A percentile compares a stretch with the other conserved stretches of the same genome.
Conservation (phyloP, 2,888 invertebrate genomes). For the Nasonovia ribisnigri region DNA sequence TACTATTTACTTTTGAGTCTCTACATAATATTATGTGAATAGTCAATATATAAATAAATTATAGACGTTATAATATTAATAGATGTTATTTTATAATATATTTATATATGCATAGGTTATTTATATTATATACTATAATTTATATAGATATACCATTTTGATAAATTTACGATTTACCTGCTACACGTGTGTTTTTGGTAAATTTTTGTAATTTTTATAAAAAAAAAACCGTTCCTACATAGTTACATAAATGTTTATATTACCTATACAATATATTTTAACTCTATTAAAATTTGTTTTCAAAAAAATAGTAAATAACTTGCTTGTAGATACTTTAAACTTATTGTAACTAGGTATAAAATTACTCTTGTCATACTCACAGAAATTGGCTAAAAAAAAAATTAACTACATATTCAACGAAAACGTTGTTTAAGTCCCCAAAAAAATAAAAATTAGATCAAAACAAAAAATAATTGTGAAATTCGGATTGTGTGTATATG, state of each 20-base stretch:
- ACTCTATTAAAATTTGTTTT: not conserved
- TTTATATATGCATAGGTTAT: not conserved
- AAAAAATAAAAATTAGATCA: too few species aligned
- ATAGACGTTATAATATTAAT: not conserved
- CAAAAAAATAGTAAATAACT: not conserved
- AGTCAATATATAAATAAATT: not conserved
- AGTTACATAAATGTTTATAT: not conserved
- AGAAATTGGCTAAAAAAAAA: not conserved
- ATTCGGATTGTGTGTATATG: too few species aligned
- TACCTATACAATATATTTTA: not conserved
- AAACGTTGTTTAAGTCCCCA: too few species aligned
- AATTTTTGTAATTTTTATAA: not conserved
- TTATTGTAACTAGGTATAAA: not conserved
- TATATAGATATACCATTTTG: not conserved
- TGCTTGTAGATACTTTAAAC: not conserved
- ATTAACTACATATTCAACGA: too few species aligned
- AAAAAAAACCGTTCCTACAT: not conserved
- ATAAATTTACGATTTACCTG: not conserved
- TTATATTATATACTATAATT: not conserved
- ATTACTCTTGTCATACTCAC: not conserved
- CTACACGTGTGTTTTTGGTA: not conserved
- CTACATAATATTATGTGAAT: not conserved
- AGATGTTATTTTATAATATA: not conserved
- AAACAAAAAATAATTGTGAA: too few species aligned
- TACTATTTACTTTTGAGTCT: not conserved